These are phyloP conservation scores for Rhyacichthys aspro DNA, from an alignment of 2,797 vertebrate genomes.

Conservation along the genomic window DNA sequence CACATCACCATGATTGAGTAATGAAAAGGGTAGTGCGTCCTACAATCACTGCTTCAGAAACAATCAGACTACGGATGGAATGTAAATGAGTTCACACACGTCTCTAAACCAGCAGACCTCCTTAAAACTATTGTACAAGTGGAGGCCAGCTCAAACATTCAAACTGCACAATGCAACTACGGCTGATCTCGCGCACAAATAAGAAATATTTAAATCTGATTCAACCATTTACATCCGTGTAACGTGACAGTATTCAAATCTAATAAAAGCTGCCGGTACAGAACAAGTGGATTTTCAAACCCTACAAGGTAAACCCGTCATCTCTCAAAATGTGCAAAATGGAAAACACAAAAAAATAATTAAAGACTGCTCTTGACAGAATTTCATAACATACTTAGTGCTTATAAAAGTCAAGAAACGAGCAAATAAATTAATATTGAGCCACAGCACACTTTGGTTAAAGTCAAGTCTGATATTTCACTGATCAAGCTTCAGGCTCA, in stretches of 20 bases:
- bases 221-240: constrained; percentile 79
- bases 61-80: constrained; percentile 91
- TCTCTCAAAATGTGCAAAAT: constrained; percentile 94
- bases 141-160: constrained; percentile 91
- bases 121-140: constrained; percentile 86
- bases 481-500: constrained; percentile 42
- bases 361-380: constrained; percentile 58
- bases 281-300: constrained; percentile 83
- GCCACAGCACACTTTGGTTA: constrained; percentile 89
- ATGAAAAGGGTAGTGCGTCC: constrained; percentile 84
- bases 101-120: constrained; percentile 82
- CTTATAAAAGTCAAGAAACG: constrained; percentile 80
- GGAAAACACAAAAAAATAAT: constrained; percentile 67
- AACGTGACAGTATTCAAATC: constrained; percentile 80
- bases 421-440: constrained; percentile 70
- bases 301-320: constrained; percentile 64
- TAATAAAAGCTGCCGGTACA: constrained; percentile 89
- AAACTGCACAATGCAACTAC: constrained; percentile 82
- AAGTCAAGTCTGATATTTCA: constrained; percentile 68
- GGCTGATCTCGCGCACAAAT: constrained; percentile 75
- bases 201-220: constrained; percentile 69
- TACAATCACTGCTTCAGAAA: constrained; percentile 95
- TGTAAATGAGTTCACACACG: constrained; percentile 88
- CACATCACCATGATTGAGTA: constrained; percentile 87
- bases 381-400: constrained; percentile 83